Percentiles rank a stretch among this genome's conserved stretches.
phyloP scores from a whole-genome alignment of 2,797 vertebrate genomes.

The Anabacerthia variegaticeps region DNA sequence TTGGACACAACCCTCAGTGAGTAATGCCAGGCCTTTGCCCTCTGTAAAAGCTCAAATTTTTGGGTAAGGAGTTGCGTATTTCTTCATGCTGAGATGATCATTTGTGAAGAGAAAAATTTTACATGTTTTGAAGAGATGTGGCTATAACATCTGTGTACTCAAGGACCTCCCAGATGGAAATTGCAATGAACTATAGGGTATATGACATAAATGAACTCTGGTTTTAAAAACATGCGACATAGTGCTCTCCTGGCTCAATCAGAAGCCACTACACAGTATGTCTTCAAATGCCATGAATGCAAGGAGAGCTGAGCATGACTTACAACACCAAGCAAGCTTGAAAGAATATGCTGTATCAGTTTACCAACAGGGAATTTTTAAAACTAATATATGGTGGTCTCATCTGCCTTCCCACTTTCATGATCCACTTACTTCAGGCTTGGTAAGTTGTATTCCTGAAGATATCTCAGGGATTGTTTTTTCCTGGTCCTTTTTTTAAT shows the following conservation, averaged over 20 bases:
- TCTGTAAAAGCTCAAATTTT: background rate
- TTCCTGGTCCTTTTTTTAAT: background rate
- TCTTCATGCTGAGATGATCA: background rate
- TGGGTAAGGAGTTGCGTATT: background rate
- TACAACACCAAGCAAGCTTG: background rate
- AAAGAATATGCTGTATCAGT: background rate
- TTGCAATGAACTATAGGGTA: background rate
- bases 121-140: background rate
- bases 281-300: background rate
- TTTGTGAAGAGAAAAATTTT: background rate
- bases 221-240: background rate
- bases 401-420: background rate
- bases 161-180: background rate
- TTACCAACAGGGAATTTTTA: background rate
- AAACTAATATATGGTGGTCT: background rate
- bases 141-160: background rate
- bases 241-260: background rate
- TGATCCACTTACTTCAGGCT: background rate
- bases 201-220: background rate
- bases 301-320: background rate
- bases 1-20: background rate
- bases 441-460: background rate
- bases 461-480: background rate
- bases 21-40: background rate
- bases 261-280: background rate